These are phyloP conservation scores for Penaeus indicus DNA, from an alignment of 1,140 invertebrate species.

Conservation along the genomic window DNA sequence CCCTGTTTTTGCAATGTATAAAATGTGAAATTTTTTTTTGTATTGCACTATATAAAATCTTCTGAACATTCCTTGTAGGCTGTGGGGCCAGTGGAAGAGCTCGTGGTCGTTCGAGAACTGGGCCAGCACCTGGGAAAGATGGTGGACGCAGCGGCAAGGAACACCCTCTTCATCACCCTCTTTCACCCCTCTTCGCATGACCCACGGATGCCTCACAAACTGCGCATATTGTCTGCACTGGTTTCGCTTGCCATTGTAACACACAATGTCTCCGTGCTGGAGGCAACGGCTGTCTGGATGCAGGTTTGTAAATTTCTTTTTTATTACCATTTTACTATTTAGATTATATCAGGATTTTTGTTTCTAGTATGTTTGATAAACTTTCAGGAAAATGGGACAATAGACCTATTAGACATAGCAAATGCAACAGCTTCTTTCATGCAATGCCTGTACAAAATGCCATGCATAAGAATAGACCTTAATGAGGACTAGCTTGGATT, in stretches of 20 bases:
- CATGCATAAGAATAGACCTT: too few species aligned
- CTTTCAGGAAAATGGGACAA: too few species aligned
- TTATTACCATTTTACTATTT: background rate
- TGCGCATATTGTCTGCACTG: conserved; percentile 46
- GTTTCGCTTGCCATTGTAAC: conserved; percentile 55
- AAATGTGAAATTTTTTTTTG: too few species aligned
- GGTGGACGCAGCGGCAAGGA: conserved; percentile 47
- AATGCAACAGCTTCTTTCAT: too few species aligned
- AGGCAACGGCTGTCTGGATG: conserved; percentile 61
- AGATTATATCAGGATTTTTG: background rate
- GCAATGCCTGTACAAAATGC: too few species aligned
- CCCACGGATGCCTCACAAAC: conserved; percentile 52
- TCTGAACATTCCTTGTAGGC: conserved; percentile 33
- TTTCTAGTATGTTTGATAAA: too few species aligned
- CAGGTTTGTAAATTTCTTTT: conserved; percentile 33
- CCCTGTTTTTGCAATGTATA: too few species aligned
- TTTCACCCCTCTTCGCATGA: conserved; percentile 55
- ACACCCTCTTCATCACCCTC: conserved; percentile 54
- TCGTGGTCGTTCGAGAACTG: conserved; percentile 52
- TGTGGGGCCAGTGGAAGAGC: conserved; percentile 49
- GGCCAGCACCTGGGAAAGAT: conserved; percentile 43
- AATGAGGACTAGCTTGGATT: too few species aligned
- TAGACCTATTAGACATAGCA: too few species aligned
- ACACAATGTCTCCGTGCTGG: conserved; percentile 52
- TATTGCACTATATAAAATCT: background rate